phyloP scores from a whole-genome alignment of 2,113 vertebrate genomes.

The Pelodiscus sinensis region DNA sequence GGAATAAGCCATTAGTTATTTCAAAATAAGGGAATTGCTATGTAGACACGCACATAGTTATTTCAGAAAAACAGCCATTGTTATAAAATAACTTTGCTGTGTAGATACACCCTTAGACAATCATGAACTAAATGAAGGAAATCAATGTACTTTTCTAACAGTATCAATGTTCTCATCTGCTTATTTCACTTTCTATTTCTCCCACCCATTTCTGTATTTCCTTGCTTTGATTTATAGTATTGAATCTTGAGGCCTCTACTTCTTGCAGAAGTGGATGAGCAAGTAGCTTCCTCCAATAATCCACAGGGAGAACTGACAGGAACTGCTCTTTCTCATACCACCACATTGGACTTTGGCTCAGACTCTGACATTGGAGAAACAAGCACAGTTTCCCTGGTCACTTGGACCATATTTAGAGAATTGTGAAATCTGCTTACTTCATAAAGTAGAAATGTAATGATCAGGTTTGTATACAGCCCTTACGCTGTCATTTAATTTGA shows the following conservation, averaged over 20 bases:
- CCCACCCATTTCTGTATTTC: not conserved
- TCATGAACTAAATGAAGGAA: not conserved
- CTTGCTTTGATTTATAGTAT: not conserved
- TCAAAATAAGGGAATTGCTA: too few relatives aligned
- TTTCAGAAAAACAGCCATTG: too few relatives aligned
- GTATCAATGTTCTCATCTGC: not conserved
- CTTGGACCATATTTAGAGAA: not conserved
- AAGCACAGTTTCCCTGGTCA: not conserved
- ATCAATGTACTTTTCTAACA: not conserved
- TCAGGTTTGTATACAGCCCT: not conserved
- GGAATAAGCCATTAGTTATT: too few relatives aligned
- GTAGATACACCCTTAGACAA: not conserved
- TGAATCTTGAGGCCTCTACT: not conserved
- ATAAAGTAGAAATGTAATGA: not conserved
- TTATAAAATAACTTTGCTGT: too few relatives aligned
- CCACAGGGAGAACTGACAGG: not conserved
- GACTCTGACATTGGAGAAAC: not conserved
- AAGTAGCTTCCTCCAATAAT: not conserved
- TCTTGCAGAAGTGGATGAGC: not conserved
- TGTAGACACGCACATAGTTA: too few relatives aligned
- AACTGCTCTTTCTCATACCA: not conserved
- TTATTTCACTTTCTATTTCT: not conserved
- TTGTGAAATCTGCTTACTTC: not conserved
- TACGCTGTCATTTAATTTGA: not conserved
- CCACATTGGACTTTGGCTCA: not conserved